phyloP scores from a whole-genome alignment of 2,888 invertebrate genomes.

The Aleiodes leptofemur region DNA sequence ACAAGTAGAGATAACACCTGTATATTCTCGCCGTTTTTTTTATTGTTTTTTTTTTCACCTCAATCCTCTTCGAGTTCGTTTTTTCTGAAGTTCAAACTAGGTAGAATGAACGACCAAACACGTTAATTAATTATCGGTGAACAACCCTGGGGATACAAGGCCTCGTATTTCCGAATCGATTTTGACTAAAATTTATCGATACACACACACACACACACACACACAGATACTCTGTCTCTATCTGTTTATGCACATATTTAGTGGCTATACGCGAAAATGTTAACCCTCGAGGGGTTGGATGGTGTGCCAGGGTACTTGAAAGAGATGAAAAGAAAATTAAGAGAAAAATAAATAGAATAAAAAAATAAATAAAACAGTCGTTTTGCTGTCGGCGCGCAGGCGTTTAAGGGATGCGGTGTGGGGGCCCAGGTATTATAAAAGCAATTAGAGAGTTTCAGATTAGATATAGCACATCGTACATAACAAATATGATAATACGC shows the following conservation, averaged over 20 bases:
- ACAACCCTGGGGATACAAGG: constrained; percentile 10
- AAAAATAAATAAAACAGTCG: constrained; percentile 24
- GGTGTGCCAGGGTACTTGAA: background rate
- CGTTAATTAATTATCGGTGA: constrained; percentile 43
- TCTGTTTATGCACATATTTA: background rate
- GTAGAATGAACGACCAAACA: constrained; percentile 40
- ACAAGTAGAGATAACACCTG: background rate
- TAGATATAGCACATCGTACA: constrained; percentile 74
- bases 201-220: background rate
- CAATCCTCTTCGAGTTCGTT: no score
- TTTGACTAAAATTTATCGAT: constrained; percentile 21
- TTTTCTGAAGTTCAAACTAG: constrained; percentile 36
- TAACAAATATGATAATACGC: constrained; percentile 74
- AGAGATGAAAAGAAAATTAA: constrained; percentile 34
- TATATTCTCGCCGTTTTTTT: background rate
- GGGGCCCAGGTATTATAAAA: constrained; percentile 69
- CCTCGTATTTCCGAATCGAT: constrained; percentile 33
- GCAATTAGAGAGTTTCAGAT: constrained; percentile 73
- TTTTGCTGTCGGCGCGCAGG: constrained; percentile 45
- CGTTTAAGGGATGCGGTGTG: constrained; percentile 52
- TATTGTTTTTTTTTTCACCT: constrained; percentile 2
- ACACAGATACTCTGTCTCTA: no score
- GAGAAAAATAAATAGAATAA: constrained; percentile 17
- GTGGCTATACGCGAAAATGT: constrained; percentile 11
- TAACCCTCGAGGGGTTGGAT: background rate